Evolutionary conservation across 2,113 vertebrate genomes (phyloP).

Genomic region (Corythoichthys intestinalis): DNA sequence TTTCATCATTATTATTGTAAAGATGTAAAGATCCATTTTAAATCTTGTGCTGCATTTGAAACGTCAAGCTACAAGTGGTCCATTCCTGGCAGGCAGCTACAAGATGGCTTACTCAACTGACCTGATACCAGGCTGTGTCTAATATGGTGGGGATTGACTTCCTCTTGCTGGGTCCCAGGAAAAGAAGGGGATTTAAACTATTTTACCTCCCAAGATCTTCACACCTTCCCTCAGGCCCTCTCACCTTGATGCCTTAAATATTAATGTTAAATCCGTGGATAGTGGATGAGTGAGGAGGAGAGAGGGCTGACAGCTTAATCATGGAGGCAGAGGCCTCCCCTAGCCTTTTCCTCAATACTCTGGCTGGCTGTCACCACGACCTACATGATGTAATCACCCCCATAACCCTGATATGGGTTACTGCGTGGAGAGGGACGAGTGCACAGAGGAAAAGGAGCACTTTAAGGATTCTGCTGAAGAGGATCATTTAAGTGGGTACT

Average conservation of each 20-base stretch:
- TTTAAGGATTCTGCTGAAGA: constrained; percentile 29
- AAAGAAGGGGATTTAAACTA: constrained; percentile 62
- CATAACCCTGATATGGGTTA: constrained; percentile 63
- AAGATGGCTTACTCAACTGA: constrained; percentile 48
- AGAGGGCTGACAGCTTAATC: constrained; percentile 72
- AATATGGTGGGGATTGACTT: constrained; percentile 63
- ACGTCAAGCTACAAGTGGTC: constrained; percentile 32
- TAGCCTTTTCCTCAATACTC: constrained; percentile 50
- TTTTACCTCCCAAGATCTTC: constrained; percentile 67
- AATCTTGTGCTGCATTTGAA: constrained; percentile 20
- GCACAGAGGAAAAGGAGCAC: constrained; percentile 12
- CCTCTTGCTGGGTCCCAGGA: constrained; percentile 48
- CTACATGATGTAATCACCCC: constrained; percentile 74
- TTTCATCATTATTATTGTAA: too few species aligned
- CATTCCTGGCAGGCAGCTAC: constrained; percentile 40
- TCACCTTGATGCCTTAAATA: constrained; percentile 69
- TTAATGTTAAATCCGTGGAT: constrained; percentile 66
- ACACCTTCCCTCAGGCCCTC: constrained; percentile 64
- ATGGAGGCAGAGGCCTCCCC: constrained; percentile 54
- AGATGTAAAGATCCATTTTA: neutral
- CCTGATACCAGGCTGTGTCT: constrained; percentile 64
- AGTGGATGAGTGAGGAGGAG: constrained; percentile 52
- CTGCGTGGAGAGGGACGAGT: constrained; percentile 32
- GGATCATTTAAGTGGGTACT: constrained; percentile 37
- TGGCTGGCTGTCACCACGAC: constrained; percentile 67